A percentile compares a stretch with the other conserved stretches of the same genome.
Conservation (phyloP, 2,888 invertebrate genomes). For the Allolobophora icterica region DNA sequence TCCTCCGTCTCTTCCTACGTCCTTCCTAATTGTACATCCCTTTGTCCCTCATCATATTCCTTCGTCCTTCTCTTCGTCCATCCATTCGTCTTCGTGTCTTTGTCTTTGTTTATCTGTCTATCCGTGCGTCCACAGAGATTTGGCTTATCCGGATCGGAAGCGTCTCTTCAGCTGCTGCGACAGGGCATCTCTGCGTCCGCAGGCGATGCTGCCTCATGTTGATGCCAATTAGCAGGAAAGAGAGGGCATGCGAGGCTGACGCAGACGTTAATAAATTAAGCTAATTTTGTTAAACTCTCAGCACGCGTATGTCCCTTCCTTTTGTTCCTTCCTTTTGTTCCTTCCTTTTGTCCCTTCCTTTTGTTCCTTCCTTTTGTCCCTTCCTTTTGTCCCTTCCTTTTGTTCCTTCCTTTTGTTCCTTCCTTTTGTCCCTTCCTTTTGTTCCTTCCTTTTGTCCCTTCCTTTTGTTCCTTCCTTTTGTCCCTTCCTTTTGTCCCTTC, state of each 20-base stretch:
- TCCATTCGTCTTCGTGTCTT: not conserved
- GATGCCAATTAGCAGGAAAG: not conserved
- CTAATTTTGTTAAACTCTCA: not conserved
- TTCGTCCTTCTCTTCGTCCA: too few relatives aligned
- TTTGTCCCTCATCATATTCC: too few relatives aligned
- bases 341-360: not conserved
- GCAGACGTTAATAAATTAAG: not conserved
- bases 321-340: too few relatives aligned
- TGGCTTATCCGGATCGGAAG: constrained; percentile 17
- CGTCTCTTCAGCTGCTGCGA: not conserved
- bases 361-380: too few relatives aligned
- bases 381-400: not conserved
- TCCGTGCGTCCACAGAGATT: not conserved
- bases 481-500: too few relatives aligned
- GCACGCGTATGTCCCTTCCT: not conserved
- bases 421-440: too few relatives aligned
- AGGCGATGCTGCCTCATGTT: not conserved
- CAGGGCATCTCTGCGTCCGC: not conserved
- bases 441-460: too few relatives aligned
- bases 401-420: too few relatives aligned
- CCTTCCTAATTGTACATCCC: too few relatives aligned
- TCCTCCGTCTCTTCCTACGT: too few relatives aligned
- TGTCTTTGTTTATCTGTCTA: not conserved
- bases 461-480: not conserved
- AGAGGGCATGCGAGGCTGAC: not conserved